phyloP scores from a whole-genome alignment of 1,140 invertebrate genomes.

The Paracyclopina nana region DNA sequence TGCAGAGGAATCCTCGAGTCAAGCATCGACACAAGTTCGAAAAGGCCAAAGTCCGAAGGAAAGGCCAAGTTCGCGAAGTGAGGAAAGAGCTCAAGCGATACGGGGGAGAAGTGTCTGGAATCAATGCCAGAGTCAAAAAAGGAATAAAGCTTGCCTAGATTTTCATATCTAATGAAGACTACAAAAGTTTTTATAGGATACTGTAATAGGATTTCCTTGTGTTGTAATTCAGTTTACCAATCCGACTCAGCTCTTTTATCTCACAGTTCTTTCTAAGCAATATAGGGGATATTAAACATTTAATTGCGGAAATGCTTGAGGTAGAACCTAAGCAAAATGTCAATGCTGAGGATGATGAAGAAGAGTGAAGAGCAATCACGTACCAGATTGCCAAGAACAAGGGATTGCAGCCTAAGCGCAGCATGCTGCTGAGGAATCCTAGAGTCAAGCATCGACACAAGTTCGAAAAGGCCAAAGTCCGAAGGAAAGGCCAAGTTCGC shows the following conservation, averaged over 20 bases:
- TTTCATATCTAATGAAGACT: too few relatives aligned
- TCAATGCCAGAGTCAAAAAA: conserved; percentile 61
- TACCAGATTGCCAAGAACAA: conserved; percentile 89
- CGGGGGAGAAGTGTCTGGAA: conserved; percentile 72
- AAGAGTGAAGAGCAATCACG: conserved; percentile 56
- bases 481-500: conserved; percentile 61
- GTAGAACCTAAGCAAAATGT: too few relatives aligned
- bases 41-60: conserved; percentile 69
- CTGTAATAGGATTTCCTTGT: too few relatives aligned
- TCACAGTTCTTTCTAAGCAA: too few relatives aligned
- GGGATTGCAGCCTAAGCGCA: conserved; percentile 64
- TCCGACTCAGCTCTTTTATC: too few relatives aligned
- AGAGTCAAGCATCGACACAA: conserved; percentile 79
- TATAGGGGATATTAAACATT: too few relatives aligned
- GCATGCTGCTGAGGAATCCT: conserved; percentile 77
- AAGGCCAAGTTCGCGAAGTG: conserved; percentile 54
- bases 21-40: conserved; percentile 75
- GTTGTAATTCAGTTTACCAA: too few relatives aligned
- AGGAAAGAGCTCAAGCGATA: conserved; percentile 57
- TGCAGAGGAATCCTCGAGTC: conserved; percentile 74
- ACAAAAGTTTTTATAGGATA: too few relatives aligned
- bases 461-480: conserved; percentile 66
- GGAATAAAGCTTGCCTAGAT: conserved; percentile 40
- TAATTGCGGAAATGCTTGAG: too few relatives aligned
- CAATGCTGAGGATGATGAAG: conserved; percentile 22